These are phyloP conservation scores for Pseudobourletiella spinata DNA, from an alignment of 1,140 invertebrate species.

Conservation along the genomic window DNA sequence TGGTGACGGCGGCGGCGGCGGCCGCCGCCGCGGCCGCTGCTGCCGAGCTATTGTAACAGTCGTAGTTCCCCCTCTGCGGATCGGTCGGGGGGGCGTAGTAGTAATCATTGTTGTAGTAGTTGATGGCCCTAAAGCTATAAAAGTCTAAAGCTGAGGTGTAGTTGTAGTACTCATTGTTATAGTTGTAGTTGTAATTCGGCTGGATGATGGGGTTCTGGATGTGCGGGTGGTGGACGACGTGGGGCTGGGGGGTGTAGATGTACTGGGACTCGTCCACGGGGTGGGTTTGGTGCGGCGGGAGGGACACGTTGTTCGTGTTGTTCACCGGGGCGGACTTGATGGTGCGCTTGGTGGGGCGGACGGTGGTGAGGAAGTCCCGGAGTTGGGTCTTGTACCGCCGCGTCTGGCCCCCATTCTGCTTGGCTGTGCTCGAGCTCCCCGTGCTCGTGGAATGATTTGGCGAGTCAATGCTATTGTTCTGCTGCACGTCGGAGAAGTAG, in stretches of 20 bases:
- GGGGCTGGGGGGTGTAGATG: constrained; percentile 37
- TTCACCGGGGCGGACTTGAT: constrained; percentile 36
- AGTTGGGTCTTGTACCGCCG: constrained; percentile 85
- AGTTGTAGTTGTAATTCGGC: constrained; percentile 31
- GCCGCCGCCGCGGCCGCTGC: constrained; percentile 51
- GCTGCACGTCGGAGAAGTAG: constrained; percentile 63
- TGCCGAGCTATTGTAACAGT: constrained; percentile 6
- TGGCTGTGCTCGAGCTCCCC: constrained; percentile 35
- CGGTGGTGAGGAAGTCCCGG: constrained; percentile 82
- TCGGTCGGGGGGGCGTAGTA: neutral
- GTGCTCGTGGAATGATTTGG: constrained; percentile 40
- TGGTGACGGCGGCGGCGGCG: constrained; percentile 59
- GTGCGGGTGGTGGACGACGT: constrained; percentile 39
- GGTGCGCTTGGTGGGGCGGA: constrained; percentile 54
- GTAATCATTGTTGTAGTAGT: constrained; percentile 12
- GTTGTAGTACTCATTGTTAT: constrained; percentile 42
- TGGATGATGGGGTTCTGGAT: constrained; percentile 37
- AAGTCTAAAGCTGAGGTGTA: constrained; percentile 49
- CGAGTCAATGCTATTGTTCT: constrained; percentile 43
- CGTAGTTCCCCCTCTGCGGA: neutral
- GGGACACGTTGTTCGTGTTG: constrained; percentile 43
- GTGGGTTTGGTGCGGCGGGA: constrained; percentile 37
- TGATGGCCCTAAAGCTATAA: constrained; percentile 1
- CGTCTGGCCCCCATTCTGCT: constrained; percentile 48
- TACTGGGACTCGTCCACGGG: constrained; percentile 27